These are phyloP conservation scores for Acyrthosiphon pisum DNA, from an alignment of 1,140 invertebrate genomes.

Conservation along the genomic window DNA sequence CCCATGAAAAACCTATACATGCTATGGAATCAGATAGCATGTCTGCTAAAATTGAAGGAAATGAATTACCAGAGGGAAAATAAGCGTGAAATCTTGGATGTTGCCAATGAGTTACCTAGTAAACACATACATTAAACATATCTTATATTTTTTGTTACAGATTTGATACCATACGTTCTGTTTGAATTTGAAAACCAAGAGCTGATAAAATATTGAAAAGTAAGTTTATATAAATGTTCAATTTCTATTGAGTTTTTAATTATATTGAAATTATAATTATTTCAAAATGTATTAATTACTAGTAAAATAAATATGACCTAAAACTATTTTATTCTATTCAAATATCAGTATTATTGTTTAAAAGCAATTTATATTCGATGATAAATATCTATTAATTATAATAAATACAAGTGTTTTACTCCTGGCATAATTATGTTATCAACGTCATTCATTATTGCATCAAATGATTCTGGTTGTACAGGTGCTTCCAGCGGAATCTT, in stretches of 20 bases:
- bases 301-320: too few relatives aligned
- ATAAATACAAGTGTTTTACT: conserved; percentile 63
- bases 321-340: not conserved
- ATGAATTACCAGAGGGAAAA: conserved; percentile 97
- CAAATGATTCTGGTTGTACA: conserved; percentile 85
- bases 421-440: conserved; percentile 98
- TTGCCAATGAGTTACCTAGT: conserved; percentile 95
- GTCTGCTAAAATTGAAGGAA: conserved; percentile 96
- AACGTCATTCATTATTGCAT: conserved; percentile 92
- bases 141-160: not conserved
- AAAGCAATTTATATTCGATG: not conserved
- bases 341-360: not conserved
- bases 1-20: conserved; percentile 99
- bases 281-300: too few relatives aligned
- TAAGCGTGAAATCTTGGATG: conserved; percentile 99
- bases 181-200: not conserved
- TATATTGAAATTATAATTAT: not conserved
- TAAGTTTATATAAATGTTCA: not conserved
- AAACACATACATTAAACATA: conserved; percentile 57
- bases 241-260: not conserved
- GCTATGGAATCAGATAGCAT: conserved; percentile 96
- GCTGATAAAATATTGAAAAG: not conserved
- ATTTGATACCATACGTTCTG: not conserved
- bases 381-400: not conserved
- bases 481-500: conserved; percentile 86